Evolutionary conservation across 2,113 vertebrate species (phyloP).

Genomic region (Nyctibius bracteatus): DNA sequence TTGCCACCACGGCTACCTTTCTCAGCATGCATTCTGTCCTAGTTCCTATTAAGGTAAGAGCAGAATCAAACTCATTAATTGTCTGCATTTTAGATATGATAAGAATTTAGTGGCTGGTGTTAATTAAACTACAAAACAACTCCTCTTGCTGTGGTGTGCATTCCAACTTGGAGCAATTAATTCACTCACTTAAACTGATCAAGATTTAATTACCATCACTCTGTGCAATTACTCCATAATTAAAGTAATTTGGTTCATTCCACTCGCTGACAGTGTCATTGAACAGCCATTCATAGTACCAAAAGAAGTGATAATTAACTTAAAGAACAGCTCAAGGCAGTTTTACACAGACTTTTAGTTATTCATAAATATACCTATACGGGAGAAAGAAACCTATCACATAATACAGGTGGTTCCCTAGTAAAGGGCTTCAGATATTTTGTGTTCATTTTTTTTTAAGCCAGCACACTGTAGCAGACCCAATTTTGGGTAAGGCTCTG

Average conservation of each 20-base stretch:
- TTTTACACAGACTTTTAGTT: slow-evolving; percentile 68
- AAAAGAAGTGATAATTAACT: slow-evolving; percentile 85
- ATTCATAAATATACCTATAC: slow-evolving; percentile 63
- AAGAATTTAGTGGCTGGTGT: slow-evolving; percentile 77
- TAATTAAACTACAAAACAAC: slow-evolving; percentile 84
- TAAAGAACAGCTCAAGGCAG: slow-evolving; percentile 80
- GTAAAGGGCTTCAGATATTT: background rate
- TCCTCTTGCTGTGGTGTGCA: slow-evolving; percentile 78
- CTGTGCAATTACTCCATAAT: slow-evolving; percentile 97
- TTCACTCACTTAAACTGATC: slow-evolving; percentile 97
- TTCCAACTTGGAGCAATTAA: slow-evolving; percentile 95
- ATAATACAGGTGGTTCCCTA: background rate
- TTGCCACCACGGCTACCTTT: slow-evolving; percentile 46
- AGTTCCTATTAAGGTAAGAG: slow-evolving; percentile 79
- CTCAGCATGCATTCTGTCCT: slow-evolving; percentile 73
- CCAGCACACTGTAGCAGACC: background rate
- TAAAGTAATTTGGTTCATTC: slow-evolving; percentile 98
- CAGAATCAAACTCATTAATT: slow-evolving; percentile 83
- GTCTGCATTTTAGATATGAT: slow-evolving; percentile 79
- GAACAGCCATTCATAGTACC: slow-evolving; percentile 81
- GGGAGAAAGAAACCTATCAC: background rate
- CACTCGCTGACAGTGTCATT: slow-evolving; percentile 88
- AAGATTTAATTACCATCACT: slow-evolving; percentile 99
- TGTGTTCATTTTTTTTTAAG: background rate
- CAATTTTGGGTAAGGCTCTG: background rate